Conservation (phyloP, 2,797 vertebrate genomes). For the Mallotus villosus region DNA sequence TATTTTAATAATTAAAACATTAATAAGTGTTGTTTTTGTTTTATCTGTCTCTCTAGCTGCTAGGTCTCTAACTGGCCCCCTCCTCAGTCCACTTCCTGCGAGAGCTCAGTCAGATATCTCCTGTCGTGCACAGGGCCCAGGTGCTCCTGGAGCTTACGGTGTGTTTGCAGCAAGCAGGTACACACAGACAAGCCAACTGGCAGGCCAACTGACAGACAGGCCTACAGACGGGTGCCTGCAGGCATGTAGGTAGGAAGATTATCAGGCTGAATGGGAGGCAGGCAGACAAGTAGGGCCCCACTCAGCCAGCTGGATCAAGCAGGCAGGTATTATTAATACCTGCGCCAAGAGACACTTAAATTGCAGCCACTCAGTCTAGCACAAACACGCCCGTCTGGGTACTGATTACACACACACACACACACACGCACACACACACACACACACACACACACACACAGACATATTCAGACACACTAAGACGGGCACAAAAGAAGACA, state of each 20-base stretch:
- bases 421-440: too few species aligned
- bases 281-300: background rate
- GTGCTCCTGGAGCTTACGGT: background rate
- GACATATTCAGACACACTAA: background rate
- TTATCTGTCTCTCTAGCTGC: background rate
- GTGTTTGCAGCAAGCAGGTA: conserved; percentile 5
- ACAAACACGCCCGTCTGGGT: conserved; percentile 66
- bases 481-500: background rate
- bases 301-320: conserved; percentile 60
- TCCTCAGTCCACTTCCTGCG: too few species aligned
- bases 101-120: background rate
- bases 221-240: background rate
- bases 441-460: too few species aligned
- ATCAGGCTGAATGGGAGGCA: background rate
- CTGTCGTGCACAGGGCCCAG: background rate
- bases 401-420: conserved; percentile 26
- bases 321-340: conserved; percentile 67
- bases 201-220: background rate
- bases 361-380: conserved; percentile 70
- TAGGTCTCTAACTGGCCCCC: too few species aligned
- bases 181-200: background rate
- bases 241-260: background rate
- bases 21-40: background rate
- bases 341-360: conserved; percentile 72
- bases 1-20: too few species aligned